Evolutionary conservation across 1,140 invertebrate species (phyloP), one percentile per base, ranked within the genome.

Genomic region (Onthophagus taurus): DNA sequence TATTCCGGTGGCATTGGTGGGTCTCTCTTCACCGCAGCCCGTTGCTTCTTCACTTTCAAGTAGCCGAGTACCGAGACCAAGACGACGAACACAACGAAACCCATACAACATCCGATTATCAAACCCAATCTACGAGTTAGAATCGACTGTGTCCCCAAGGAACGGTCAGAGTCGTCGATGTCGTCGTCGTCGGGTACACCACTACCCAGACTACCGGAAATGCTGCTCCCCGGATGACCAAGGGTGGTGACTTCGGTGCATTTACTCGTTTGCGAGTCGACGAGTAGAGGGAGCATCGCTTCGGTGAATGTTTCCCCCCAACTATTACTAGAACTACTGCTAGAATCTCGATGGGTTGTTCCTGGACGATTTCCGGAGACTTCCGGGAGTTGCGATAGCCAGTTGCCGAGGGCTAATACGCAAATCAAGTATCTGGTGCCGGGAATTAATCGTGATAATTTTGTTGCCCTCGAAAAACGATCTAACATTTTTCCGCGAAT

Each of bases 341-440:
- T 44, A 63, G 68, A 19, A 68, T 62, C 42, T 71, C 74, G 45
- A 69, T 67, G 33, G 66, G 65, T 31, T 61, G 52, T 18, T 66
- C 58, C 31, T 65, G 59, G 29, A 72, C 70, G 69, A 37, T 68
- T 67, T 49, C 69, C 65, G 0, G 69, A 64, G 11, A 59, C 50
- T 12, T 69, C 63, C 30, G 62, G 66, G 7, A 53, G 57, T 3
- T 58, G 37, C 2, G 64, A 59, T 17, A 63, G 62, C 73, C 81
- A 82, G 61, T 80, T 81, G 41, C 84, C 83, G 18, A 87, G 68
- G 2, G 85, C 87, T 44, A 88, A 69, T 14, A 92, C 84, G 63
- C 89, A 93, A 51, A 93, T 81, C 38, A 79, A 72, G 66, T 93
- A 93, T 41, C 77, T 73, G 0, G 83, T 85, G 56, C 81, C 83